These are phyloP conservation scores for Tiliacea aurago DNA, from an alignment of 2,888 invertebrate species.

Conservation along the genomic window DNA sequence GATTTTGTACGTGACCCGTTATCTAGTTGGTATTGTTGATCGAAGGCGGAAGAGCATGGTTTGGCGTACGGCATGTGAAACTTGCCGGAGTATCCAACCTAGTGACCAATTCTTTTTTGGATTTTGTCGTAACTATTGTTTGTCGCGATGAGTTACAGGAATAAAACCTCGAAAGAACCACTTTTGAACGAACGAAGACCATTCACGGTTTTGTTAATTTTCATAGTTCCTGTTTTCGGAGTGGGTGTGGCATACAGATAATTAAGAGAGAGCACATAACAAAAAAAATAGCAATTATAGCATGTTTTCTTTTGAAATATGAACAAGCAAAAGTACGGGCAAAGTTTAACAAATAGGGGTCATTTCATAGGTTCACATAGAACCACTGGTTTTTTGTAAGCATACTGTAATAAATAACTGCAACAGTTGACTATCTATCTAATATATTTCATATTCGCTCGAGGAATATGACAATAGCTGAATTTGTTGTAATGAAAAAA, in stretches of 20 bases:
- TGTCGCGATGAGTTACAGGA: background rate
- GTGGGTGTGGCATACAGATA: background rate
- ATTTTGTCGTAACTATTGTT: background rate
- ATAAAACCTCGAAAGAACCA: background rate
- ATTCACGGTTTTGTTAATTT: no score
- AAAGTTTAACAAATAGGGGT: background rate
- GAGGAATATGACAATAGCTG: background rate
- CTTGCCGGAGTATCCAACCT: conserved; percentile 24
- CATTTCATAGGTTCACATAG: background rate
- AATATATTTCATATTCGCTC: background rate
- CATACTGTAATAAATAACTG: background rate
- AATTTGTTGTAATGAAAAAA: background rate
- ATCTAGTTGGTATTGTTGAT: no score
- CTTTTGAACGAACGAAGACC: background rate
- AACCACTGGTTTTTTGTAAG: background rate
- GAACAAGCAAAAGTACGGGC: no score
- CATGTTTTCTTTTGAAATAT: background rate
- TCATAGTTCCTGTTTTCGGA: background rate
- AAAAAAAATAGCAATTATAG: no score
- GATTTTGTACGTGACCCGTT: no score
- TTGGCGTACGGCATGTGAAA: conserved; percentile 28
- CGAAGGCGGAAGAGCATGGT: conserved; percentile 11
- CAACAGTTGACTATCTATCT: background rate
- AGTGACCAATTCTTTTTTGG: background rate
- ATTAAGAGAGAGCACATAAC: no score